phyloP scores from a whole-genome alignment of 2,113 vertebrate species.

The Planiliza haematocheilus region DNA sequence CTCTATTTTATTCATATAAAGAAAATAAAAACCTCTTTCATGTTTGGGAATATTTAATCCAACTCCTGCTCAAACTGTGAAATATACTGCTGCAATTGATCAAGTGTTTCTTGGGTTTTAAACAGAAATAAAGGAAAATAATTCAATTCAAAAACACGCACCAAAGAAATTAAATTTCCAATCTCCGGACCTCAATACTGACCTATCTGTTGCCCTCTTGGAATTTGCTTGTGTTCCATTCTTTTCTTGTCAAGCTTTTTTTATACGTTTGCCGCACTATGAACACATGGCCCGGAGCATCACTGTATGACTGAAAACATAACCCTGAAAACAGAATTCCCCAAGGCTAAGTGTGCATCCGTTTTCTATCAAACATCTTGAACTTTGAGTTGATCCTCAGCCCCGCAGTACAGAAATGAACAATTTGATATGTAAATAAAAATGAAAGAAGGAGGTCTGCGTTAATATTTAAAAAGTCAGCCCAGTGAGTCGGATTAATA shows the following conservation, averaged over 20 bases:
- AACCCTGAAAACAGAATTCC: background rate
- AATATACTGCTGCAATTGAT: background rate
- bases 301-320: background rate
- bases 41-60: too few relatives aligned
- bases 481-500: slow-evolving; percentile 29
- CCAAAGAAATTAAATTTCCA: background rate
- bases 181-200: background rate
- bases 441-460: slow-evolving; percentile 3
- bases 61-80: background rate
- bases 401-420: background rate
- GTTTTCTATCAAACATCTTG: background rate
- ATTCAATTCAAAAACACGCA: slow-evolving; percentile 9
- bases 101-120: background rate
- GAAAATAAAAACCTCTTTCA: too few relatives aligned
- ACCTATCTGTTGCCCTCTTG: background rate
- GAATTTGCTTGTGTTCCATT: background rate
- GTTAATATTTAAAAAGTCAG: slow-evolving; percentile 20
- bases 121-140: background rate
- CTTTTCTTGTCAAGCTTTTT: slow-evolving; percentile 1
- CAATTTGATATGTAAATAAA: slow-evolving; percentile 35
- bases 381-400: background rate
- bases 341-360: background rate
- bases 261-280: background rate
- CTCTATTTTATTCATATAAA: background rate
- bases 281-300: background rate